Evolutionary conservation across 1,140 invertebrate species (phyloP).

Genomic region (Drepana arcuata): DNA sequence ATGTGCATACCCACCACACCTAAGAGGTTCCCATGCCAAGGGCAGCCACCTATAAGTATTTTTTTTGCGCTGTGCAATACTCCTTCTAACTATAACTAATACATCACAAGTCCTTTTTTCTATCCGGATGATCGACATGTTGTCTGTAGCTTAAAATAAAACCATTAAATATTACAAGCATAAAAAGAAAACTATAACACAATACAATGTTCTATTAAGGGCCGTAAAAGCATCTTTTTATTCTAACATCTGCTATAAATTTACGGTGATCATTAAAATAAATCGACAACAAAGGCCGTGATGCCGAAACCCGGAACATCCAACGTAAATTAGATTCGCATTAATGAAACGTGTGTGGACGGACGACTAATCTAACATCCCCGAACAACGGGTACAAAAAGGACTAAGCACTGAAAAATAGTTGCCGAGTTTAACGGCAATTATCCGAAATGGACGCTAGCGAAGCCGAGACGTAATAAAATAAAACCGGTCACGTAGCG

Average conservation of each 20-base stretch:
- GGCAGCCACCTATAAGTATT: too few relatives aligned
- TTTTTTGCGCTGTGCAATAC: too few relatives aligned
- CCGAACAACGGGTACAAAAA: constrained; percentile 36
- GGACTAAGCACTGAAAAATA: constrained; percentile 47
- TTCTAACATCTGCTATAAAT: constrained; percentile 30
- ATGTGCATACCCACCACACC: too few relatives aligned
- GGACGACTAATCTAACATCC: constrained; percentile 33
- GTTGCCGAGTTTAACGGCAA: constrained; percentile 44
- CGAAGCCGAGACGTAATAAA: constrained; percentile 43
- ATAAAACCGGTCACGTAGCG: constrained; percentile 55
- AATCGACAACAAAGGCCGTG: constrained; percentile 36
- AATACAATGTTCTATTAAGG: too few relatives aligned
- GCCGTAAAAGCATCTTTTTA: too few relatives aligned
- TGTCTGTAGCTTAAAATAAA: too few relatives aligned
- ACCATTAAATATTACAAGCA: too few relatives aligned
- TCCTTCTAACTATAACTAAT: too few relatives aligned
- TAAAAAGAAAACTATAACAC: too few relatives aligned
- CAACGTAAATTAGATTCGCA: constrained; percentile 53
- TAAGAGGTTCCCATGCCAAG: too few relatives aligned
- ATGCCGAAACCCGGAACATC: constrained; percentile 25
- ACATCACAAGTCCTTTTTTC: too few relatives aligned
- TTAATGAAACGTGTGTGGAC: constrained; percentile 51
- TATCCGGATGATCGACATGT: too few relatives aligned
- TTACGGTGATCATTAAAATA: constrained; percentile 29
- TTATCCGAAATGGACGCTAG: constrained; percentile 55